Conservation (phyloP, 1,140 invertebrate genomes). For the Arctopsyche grandis region DNA sequence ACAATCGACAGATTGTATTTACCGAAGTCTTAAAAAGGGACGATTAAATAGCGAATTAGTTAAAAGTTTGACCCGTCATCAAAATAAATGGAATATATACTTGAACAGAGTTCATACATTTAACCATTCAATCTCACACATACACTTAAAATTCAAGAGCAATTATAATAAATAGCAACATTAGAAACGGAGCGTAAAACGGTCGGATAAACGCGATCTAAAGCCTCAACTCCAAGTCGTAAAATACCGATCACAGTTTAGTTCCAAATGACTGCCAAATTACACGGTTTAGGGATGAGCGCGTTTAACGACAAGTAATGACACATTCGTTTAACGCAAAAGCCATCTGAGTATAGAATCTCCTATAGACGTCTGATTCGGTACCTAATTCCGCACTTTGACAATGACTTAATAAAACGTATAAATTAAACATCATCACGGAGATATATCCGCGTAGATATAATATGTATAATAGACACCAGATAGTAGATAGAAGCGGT, state of each 20-base stretch:
- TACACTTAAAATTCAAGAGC: too few species aligned
- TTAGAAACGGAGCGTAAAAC: background rate
- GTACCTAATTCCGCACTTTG: background rate
- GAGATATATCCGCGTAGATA: too few species aligned
- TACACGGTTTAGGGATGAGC: background rate
- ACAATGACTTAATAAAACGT: background rate
- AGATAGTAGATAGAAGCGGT: background rate
- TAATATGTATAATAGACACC: background rate
- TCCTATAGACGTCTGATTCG: background rate
- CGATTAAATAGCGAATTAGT: too few species aligned
- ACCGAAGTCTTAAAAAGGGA: too few species aligned
- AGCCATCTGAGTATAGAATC: background rate
- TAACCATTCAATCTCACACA: too few species aligned
- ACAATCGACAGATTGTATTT: too few species aligned
- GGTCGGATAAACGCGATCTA: slow-evolving; percentile 8
- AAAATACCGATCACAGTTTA: slow-evolving; percentile 20
- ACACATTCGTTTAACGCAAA: slow-evolving; percentile 12
- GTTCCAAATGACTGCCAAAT: slow-evolving; percentile 9
- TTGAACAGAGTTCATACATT: too few species aligned
- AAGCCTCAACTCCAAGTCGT: slow-evolving; percentile 7
- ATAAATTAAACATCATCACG: background rate
- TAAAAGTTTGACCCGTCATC: too few species aligned
- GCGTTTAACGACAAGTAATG: slow-evolving; percentile 24
- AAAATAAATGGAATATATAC: too few species aligned
- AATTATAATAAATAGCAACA: too few species aligned